phyloP scores from a whole-genome alignment of 2,888 invertebrate genomes.

The Caenorhabditis sp. region DNA sequence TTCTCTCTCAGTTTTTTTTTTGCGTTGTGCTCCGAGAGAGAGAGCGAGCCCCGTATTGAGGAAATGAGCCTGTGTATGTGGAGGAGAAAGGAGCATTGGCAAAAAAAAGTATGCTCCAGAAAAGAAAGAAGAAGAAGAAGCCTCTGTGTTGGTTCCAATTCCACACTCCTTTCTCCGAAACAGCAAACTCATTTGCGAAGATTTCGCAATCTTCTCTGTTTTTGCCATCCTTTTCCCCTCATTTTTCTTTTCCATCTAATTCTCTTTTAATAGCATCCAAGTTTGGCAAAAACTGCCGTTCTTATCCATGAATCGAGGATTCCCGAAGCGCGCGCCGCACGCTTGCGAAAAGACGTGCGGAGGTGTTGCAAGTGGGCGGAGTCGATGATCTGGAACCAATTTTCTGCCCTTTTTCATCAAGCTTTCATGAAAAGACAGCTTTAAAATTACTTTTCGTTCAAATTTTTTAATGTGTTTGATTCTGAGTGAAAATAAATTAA shows the following conservation, averaged over 20 bases:
- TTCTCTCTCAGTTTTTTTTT: neutral
- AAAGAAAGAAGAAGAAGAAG: slow-evolving; percentile 17
- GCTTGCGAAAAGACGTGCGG: slow-evolving; percentile 33
- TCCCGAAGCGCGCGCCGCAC: neutral
- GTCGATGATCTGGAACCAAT: slow-evolving; percentile 48
- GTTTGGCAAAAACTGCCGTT: neutral
- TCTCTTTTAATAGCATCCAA: slow-evolving; percentile 21
- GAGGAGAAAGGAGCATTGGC: neutral
- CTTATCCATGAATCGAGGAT: neutral
- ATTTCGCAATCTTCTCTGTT: slow-evolving; percentile 39
- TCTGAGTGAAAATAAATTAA: too few species aligned
- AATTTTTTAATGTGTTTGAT: too few species aligned
- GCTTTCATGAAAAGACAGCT: neutral
- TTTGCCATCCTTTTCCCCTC: neutral
- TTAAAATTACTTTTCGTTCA: neutral
- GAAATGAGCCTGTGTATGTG: slow-evolving; percentile 43
- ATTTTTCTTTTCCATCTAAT: slow-evolving; percentile 23
- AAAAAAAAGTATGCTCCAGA: slow-evolving; percentile 15
- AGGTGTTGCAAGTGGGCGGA: slow-evolving; percentile 32
- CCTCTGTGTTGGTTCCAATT: slow-evolving; percentile 33
- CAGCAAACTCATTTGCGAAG: slow-evolving; percentile 50
- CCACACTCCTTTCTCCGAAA: slow-evolving; percentile 1
- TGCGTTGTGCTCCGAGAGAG: neutral
- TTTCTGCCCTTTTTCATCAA: neutral
- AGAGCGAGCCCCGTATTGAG: slow-evolving; percentile 36